Evolutionary conservation across 1,140 invertebrate species (phyloP), one percentile per base, ranked within the genome.

Genomic region (Drosophila saltans): DNA sequence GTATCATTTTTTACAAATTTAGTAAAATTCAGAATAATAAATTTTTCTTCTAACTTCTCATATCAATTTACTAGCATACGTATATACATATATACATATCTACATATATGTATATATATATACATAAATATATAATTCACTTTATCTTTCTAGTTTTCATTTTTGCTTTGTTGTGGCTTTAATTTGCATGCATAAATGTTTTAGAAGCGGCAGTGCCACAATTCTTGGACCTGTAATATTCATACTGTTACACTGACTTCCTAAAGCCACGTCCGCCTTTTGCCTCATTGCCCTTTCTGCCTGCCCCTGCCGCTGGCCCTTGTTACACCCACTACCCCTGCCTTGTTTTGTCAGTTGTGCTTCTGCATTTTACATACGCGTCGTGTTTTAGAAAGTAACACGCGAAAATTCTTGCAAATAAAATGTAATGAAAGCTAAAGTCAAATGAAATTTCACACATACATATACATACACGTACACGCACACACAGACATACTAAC

Each of bases 121-220:
- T 36, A 3, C 2, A 59, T 59, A 10, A 21, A 21, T 24, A 11
- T 60, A n/a, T 21, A 56, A 26, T 41, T 66, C 3, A 57, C 66
- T 21, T 55, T 74, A 75, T 75, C 57, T 75, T 62, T 16, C 48
- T 68, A 41, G 56, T 59, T 69, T 75, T 65, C 7, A 40, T 75
- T 75, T 68, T 68, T 57, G 30, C 48, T 60, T 59, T 30, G 40
- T 59, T 67, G 28, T 30, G 24, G 65, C 62, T 52, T 75, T 69
- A 72, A 84, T 83, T 83, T 84, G 81, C 80, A 83, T 83, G 80
- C 80, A 80, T 80, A 83, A 83, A 83, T 83, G 84, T 83, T 83
- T 80, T 64, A 80, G 65, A 80, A 84, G 66, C 62, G 52, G 21
- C 45, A 52, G 24, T 52, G 45, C 45, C 45, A 52, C 45, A 52